A percentile compares a stretch with the other conserved stretches of the same genome.
phyloP scores from a whole-genome alignment of 1,140 invertebrate species.

The Hylaeus anthracinus region DNA sequence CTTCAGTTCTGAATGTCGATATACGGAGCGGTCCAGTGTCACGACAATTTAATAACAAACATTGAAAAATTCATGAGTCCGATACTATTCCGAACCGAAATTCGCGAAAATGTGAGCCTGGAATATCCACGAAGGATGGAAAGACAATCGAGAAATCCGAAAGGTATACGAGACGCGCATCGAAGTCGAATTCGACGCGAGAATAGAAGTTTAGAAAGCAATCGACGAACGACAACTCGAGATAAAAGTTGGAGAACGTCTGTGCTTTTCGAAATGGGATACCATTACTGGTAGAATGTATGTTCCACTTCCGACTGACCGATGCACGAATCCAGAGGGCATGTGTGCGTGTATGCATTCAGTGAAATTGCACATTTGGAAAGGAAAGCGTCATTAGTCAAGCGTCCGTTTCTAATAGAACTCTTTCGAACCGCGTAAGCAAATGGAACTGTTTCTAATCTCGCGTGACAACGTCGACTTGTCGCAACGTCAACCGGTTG shows the following conservation, averaged over 20 bases:
- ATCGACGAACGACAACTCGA: neutral
- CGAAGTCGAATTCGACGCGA: neutral
- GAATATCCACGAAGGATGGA: neutral
- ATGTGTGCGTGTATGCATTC: neutral
- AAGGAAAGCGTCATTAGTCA: constrained; percentile 47
- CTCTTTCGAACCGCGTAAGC: constrained; percentile 7
- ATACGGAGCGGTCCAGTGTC: too few relatives aligned
- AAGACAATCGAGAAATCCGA: neutral
- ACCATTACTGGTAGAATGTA: neutral
- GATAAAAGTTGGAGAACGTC: neutral
- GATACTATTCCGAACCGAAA: too few relatives aligned
- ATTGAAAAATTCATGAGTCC: too few relatives aligned
- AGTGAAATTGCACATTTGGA: neutral
- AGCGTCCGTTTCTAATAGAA: constrained; percentile 43
- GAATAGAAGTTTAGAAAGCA: neutral
- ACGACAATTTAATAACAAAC: too few relatives aligned
- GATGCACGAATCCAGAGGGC: neutral
- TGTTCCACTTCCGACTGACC: constrained; percentile 31
- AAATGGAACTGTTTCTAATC: neutral
- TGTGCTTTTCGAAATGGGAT: neutral
- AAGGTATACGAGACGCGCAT: too few relatives aligned
- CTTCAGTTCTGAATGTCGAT: too few relatives aligned
- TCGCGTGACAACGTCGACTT: constrained; percentile 1
- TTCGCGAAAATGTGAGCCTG: too few relatives aligned
- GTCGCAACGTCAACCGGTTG: neutral